phyloP scores from a whole-genome alignment of 2,797 vertebrate species.

The Clarias fuscus region DNA sequence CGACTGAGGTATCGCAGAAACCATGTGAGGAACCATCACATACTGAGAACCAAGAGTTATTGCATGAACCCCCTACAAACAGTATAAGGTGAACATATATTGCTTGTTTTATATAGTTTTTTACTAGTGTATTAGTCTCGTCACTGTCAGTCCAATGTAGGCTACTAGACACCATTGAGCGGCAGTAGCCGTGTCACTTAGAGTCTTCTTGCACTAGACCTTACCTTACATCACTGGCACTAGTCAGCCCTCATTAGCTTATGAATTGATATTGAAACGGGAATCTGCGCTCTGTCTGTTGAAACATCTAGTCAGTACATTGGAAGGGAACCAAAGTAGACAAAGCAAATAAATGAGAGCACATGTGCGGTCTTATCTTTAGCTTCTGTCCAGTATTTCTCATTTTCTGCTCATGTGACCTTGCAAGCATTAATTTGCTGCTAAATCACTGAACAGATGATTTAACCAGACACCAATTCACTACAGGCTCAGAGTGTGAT shows the following conservation, averaged over 20 bases:
- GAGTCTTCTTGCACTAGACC: neutral
- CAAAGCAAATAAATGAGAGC: neutral
- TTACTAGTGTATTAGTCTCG: neutral
- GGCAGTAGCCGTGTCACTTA: neutral
- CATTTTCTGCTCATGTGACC: neutral
- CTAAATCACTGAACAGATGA: neutral
- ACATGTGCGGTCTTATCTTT: neutral
- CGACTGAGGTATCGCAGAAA: neutral
- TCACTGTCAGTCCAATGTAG: neutral
- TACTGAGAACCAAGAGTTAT: constrained; percentile 25
- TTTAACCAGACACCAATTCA: neutral
- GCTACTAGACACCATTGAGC: too few species aligned
- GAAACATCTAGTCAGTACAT: neutral
- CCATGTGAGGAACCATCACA: neutral
- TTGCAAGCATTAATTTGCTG: neutral
- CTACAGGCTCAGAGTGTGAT: neutral
- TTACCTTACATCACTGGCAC: neutral
- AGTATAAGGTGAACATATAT: constrained; percentile 41
- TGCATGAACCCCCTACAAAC: neutral
- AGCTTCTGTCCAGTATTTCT: neutral
- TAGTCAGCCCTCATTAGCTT: neutral
- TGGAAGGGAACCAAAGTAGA: neutral
- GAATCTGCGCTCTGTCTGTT: neutral
- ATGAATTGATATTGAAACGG: neutral
- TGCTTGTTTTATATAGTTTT: neutral